Conservation (phyloP, 1,140 invertebrate species). For the Mamestra configurata region DNA sequence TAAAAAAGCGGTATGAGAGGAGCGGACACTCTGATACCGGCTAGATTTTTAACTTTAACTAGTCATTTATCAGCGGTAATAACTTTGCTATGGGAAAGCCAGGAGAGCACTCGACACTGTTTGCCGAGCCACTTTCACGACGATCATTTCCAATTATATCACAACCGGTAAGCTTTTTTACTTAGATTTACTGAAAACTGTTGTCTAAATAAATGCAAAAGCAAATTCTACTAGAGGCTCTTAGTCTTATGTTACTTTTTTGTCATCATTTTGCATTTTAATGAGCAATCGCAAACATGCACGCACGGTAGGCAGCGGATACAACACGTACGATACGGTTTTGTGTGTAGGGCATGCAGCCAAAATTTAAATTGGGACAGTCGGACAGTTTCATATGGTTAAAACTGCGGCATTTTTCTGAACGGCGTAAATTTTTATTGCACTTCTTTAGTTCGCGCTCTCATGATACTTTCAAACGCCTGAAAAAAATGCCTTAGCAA, state of each 20-base stretch:
- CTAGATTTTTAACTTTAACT: constrained; percentile 88
- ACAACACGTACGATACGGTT: background rate
- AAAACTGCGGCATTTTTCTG: background rate
- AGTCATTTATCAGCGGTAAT: constrained; percentile 88
- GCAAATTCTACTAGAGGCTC: background rate
- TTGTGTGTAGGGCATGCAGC: background rate
- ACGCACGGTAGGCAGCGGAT: background rate
- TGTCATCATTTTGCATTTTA: constrained; percentile 17
- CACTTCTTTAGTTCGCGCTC: background rate
- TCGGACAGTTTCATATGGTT: background rate
- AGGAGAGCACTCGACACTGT: constrained; percentile 86
- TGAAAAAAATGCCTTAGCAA: background rate
- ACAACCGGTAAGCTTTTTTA: constrained; percentile 84
- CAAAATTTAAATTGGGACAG: constrained; percentile 31
- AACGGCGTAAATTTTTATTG: background rate
- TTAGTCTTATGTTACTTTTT: background rate
- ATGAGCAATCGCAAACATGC: background rate
- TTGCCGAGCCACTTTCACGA: constrained; percentile 81
- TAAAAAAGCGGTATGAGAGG: constrained; percentile 78
- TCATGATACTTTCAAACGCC: background rate
- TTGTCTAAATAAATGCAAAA: background rate
- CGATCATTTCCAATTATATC: constrained; percentile 82
- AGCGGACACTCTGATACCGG: constrained; percentile 85
- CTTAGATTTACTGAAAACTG: background rate
- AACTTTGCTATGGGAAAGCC: constrained; percentile 88